Conservation (phyloP, 2,888 invertebrate genomes). For the Amblyjoppa proteus region DNA sequence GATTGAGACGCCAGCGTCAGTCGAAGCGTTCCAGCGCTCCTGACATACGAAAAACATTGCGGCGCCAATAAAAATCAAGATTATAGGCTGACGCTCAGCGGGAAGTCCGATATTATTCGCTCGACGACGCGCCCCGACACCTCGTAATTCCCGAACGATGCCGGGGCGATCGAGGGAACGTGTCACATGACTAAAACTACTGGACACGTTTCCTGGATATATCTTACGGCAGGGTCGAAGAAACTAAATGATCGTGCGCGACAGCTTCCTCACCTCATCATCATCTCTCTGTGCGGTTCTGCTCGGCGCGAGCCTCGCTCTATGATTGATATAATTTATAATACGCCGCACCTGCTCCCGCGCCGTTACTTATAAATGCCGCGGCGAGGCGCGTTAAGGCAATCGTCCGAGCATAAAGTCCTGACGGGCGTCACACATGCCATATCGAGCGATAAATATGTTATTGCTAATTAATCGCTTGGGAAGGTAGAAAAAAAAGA, state of each 20-base stretch:
- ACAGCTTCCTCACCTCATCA: conserved; percentile 42
- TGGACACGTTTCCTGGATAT: conserved; percentile 18
- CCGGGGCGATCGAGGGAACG: background rate
- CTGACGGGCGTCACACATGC: conserved; percentile 19
- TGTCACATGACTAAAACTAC: background rate
- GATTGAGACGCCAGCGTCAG: background rate
- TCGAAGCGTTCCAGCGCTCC: background rate
- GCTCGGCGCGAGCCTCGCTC: background rate
- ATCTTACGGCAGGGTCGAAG: background rate
- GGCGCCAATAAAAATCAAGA: conserved; percentile 8
- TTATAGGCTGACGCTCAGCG: conserved; percentile 17
- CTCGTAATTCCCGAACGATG: conserved; percentile 27
- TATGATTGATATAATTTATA: conserved; percentile 44
- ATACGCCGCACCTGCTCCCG: background rate
- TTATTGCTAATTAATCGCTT: conserved; percentile 34
- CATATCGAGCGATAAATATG: conserved; percentile 19
- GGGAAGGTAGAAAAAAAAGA: background rate
- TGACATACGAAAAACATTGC: conserved; percentile 1
- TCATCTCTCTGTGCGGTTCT: conserved; percentile 21
- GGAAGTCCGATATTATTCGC: conserved; percentile 15
- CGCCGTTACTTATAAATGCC: background rate
- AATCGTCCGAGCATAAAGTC: conserved; percentile 30
- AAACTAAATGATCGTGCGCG: conserved; percentile 20
- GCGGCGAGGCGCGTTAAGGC: conserved; percentile 22
- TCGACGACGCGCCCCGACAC: conserved; percentile 22